Evolutionary conservation across 2,113 vertebrate genomes (phyloP), one percentile per base, ranked within the genome.

Genomic region (Hylia prasina): DNA sequence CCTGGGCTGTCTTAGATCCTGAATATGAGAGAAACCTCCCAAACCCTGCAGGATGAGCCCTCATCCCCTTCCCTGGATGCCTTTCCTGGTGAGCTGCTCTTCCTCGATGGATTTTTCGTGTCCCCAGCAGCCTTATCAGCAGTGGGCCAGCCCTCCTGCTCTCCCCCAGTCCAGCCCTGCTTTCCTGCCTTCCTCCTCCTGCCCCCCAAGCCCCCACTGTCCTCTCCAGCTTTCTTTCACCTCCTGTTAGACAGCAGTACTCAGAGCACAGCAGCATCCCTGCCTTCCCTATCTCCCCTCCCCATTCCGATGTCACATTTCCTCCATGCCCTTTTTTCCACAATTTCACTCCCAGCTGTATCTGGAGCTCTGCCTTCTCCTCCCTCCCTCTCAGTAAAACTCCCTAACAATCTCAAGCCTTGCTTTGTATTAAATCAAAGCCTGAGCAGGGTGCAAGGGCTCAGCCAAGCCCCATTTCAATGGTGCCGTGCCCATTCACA

Each of bases 271-370:
- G 50, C 60, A 48, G 31, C 2, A 1, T 15, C 40, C 69, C 53
- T 45, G 63, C 60, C 79, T 57, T 64, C 45, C 37, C 48, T 5
- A 11, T 10, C 37, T 56, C 18, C 54, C 50, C 64, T 72, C 44
- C n/a, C 47, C 7, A 2, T 25, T 17, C 56, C 1, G 0, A 3
- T 3, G 5, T 2, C 1, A 0, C 1, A 0, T n/a, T 72, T 16
- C 30, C 30, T 57, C 21, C 28, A 48, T 22, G 56, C 54, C 10
- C 25, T 65, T 57, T 65, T 51, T 45, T 35, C n/a, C 53, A 15
- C n/a, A 28, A 7, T 47, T 85, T 80, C 69, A 22, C 35, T 87
- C 48, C 37, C 9, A 1, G 54, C 37, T 73, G 44, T 48, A 44
- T 58, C 64, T 87, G 73, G 72, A 64, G 48, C 68, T 80, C 79